These are phyloP conservation scores for Hydriomena furcata DNA, from an alignment of 2,888 invertebrate genomes.

Conservation along the genomic window DNA sequence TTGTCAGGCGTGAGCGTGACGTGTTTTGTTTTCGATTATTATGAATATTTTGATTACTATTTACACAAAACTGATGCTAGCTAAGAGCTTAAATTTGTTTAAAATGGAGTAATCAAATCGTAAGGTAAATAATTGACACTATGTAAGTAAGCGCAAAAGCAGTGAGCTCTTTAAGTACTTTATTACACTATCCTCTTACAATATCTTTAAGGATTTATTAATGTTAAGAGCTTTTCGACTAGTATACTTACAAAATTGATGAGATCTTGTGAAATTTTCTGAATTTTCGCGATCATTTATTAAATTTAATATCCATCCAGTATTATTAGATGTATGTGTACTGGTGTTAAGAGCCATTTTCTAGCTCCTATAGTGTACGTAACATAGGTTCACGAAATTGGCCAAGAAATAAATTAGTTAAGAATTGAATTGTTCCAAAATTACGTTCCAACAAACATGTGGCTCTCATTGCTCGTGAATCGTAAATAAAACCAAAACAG, in stretches of 20 bases:
- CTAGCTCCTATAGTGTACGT: slow-evolving; percentile 69
- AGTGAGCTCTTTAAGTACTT: slow-evolving; percentile 56
- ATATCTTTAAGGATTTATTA: slow-evolving; percentile 46
- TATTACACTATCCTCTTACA: slow-evolving; percentile 67
- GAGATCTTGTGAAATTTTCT: slow-evolving; percentile 78
- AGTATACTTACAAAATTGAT: slow-evolving; percentile 75
- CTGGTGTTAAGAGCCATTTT: slow-evolving; percentile 60
- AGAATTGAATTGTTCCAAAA: slow-evolving; percentile 16
- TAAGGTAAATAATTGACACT: slow-evolving; percentile 56
- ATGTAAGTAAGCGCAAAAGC: slow-evolving; percentile 50
- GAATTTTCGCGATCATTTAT: slow-evolving; percentile 77
- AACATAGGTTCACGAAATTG: slow-evolving; percentile 63
- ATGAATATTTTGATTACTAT: slow-evolving; percentile 24
- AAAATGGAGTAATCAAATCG: slow-evolving; percentile 51
- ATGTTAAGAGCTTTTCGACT: slow-evolving; percentile 79
- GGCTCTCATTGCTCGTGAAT: slow-evolving; percentile 44
- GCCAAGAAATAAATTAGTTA: slow-evolving; percentile 50
- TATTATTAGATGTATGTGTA: slow-evolving; percentile 80
- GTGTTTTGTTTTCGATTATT: slow-evolving; percentile 16
- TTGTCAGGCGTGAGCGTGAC: slow-evolving; percentile 28
- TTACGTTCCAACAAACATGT: slow-evolving; percentile 13
- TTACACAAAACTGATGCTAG: slow-evolving; percentile 46
- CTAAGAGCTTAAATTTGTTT: slow-evolving; percentile 61
- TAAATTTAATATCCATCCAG: slow-evolving; percentile 80
- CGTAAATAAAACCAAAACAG: neutral